Base-by-base conservation (phyloP, 2,888 invertebrate genomes). In the Eupelmus urozonus region DNA sequence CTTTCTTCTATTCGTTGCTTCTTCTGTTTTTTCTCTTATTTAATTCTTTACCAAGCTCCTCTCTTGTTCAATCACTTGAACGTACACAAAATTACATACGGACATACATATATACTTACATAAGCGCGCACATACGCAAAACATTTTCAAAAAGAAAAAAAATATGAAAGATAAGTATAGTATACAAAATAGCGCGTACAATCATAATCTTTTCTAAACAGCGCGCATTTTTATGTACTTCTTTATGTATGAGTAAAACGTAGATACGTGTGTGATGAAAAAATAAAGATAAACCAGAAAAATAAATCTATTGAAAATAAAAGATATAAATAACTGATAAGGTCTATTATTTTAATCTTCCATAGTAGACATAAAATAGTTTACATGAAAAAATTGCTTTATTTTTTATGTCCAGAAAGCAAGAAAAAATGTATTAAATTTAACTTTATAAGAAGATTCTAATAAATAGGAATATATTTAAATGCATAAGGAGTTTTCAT, bases 1-100 rank as follows among this genome's bases (percentile, higher is more conserved):
- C 23, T 63, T 73, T 75, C 51, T 79, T 78, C 51, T 67, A 67
- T 91, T 90, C 89, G 89, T 90, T 90, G 89, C 90, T 89, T 90
- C 90, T 79, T 76, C 45, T 72, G 40, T 81, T 71, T 80, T 70
- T 79, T 73, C 71, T 42, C 77, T 80, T 53, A 20, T 53, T 53
- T 53, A 80, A 82, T 83, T 83, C 78, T 83, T 80, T 66, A 73
- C 82, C 80, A 82, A 82, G 77, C 81, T 82, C 80, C 74, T 66
- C 27, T 60, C 65, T 70, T 53, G 65, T 71, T 59, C 71, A 71
- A 25, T 65, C 71, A 72, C 45, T 66, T 65, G 42, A 40, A 51
- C n/a, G 29, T 11, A 63, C 45, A 70, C 25, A 29, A n/a, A 40
- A n/a, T n/a, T 11, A 70, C 29, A 76, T 25, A 49, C 25, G 18